Base-by-base conservation (phyloP, 2,797 vertebrate genomes). In the Iguana delicatissima region DNA sequence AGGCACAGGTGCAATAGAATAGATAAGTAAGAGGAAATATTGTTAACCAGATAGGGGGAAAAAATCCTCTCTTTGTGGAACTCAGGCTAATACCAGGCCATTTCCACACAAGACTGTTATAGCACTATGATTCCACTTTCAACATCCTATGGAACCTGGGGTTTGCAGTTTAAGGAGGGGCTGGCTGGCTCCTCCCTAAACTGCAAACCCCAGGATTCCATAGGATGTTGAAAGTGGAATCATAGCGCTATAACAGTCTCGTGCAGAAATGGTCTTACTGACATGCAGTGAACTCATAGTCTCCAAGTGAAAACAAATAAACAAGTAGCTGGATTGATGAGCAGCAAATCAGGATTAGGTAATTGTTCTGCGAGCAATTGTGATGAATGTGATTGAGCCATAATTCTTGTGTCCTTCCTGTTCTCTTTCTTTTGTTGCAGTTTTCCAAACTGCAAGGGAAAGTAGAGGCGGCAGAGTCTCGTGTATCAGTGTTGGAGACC, bases 381-480 rank as follows among this genome's bases (percentile, higher is more conserved):
- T 1, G 7, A 82, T 57, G 14, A 76, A n/a, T n/a, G 4, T 0
- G 79, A 64, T 26, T 16, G 20, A 0, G 2, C 64, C 88, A 2
- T 57, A 73, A 86, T 82, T 80, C 22, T 0, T 20, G 16, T 0
- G 90, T 7, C 24, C 69, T 64, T 93, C 91, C 85, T 92, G 57
- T 14, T 32, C 46, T 22, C 2, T 55, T 87, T 0, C 73, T 46
- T 88, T 95, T 83, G 57, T 91, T 94, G 26, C 92, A 99, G 99
- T 98, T 98, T 86, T 96, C 97, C 87, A 98, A 98, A 93, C 96
- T 99, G 87, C 98, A 98, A 89, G 98, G 98, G 22, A 98, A 98
- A 24, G 98, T 98, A 10, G 98, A 98, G 95, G 98, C 98, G 93
- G 99, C 99, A 1, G 99, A 99, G 92, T 98, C 98, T 64, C 97